Conservation (phyloP, 2,888 invertebrate genomes). For the Zhuqinia jingwanae region DNA sequence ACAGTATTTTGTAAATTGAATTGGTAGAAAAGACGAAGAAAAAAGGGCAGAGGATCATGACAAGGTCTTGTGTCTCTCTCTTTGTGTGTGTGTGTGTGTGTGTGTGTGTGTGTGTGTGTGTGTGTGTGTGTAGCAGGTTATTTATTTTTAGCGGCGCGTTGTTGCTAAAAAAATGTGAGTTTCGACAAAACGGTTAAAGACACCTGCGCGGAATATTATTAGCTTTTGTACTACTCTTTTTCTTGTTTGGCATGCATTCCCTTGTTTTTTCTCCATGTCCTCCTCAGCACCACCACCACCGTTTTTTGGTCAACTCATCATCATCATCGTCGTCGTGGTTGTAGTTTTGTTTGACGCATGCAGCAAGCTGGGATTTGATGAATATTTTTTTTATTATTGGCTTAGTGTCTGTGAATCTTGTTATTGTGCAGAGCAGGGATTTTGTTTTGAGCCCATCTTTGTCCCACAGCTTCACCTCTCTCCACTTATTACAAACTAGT, state of each 20-base stretch:
- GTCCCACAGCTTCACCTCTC: too few relatives aligned
- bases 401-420: background rate
- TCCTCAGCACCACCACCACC: slow-evolving; percentile 32
- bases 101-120: background rate
- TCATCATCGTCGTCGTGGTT: too few relatives aligned
- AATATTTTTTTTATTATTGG: slow-evolving; percentile 36
- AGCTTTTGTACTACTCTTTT: too few relatives aligned
- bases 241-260: too few relatives aligned
- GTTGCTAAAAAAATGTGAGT: too few relatives aligned
- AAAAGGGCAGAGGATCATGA: background rate
- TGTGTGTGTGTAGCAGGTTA: background rate
- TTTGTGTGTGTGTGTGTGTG: background rate
- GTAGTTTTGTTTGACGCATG: slow-evolving; percentile 49
- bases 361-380: slow-evolving; percentile 33
- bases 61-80: background rate
- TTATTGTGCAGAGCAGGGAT: background rate
- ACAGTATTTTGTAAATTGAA: background rate
- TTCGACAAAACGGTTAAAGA: slow-evolving; percentile 43
- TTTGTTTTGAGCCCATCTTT: too few relatives aligned
- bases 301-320: too few relatives aligned
- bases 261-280: background rate
- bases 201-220: slow-evolving; percentile 42
- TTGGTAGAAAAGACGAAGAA: background rate
- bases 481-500: slow-evolving; percentile 7
- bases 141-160: too few relatives aligned